A percentile compares a stretch with the other conserved stretches of the same genome.
These are phyloP conservation scores for Lasioglossum oenotherae DNA, from an alignment of 2,888 invertebrate species.

Conservation along the genomic window DNA sequence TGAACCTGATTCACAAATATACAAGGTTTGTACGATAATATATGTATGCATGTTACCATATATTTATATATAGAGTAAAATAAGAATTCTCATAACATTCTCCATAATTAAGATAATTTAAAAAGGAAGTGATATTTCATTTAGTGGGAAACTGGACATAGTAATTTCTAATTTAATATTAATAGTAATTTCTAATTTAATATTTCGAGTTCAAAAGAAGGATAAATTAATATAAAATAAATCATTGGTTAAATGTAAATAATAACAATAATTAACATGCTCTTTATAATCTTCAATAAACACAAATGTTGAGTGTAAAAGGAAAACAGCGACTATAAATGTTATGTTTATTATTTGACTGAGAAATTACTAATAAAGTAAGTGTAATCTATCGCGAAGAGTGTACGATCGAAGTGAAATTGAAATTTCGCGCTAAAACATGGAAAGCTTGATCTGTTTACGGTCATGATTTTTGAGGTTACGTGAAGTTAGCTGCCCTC, in stretches of 20 bases:
- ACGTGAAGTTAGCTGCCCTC: constrained; percentile 61
- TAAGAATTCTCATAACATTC: background rate
- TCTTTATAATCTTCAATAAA: background rate
- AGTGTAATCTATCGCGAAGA: background rate
- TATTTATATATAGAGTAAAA: constrained; percentile 3
- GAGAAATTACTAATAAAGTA: background rate
- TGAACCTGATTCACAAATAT: constrained; percentile 98
- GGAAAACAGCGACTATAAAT: background rate
- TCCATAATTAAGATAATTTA: background rate
- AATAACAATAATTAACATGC: background rate
- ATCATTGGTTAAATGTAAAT: background rate
- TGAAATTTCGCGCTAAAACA: constrained; percentile 74
- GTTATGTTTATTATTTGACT: background rate
- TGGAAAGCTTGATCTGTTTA: constrained; percentile 71
- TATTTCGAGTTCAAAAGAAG: constrained; percentile 4
- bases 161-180: constrained; percentile 5
- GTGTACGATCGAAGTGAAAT: constrained; percentile 32
- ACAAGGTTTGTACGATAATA: constrained; percentile 87
- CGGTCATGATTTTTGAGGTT: constrained; percentile 69
- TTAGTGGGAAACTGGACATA: background rate
- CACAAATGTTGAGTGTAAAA: background rate
- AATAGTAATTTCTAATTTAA: background rate
- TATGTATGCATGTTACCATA: constrained; percentile 10
- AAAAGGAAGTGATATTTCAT: background rate
- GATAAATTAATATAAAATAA: background rate